Conservation (phyloP, 2,113 vertebrate species). For the Oreochromis spilurus region DNA sequence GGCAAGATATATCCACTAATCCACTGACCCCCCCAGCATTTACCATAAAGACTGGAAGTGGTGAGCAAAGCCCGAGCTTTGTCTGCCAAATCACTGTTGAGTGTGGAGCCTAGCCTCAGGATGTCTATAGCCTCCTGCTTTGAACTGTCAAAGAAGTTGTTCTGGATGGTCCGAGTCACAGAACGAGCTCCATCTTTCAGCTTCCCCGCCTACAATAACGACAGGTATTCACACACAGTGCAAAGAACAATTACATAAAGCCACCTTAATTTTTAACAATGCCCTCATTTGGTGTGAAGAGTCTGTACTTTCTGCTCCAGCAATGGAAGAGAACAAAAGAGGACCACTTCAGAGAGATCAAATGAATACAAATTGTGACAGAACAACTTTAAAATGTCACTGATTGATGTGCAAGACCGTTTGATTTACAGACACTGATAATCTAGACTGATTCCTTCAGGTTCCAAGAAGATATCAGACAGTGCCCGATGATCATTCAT, state of each 20-base stretch:
- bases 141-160: constrained; percentile 99
- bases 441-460: background rate
- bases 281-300: background rate
- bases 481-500: background rate
- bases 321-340: background rate
- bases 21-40: background rate
- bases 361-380: background rate
- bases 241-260: background rate
- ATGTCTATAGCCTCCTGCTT: constrained; percentile 99
- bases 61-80: constrained; percentile 97
- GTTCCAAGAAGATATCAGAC: background rate
- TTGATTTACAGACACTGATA: background rate
- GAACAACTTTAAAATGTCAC: background rate
- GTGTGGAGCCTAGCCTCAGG: constrained; percentile 92
- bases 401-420: background rate
- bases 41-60: constrained; percentile 95
- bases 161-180: constrained; percentile 98
- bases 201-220: constrained; percentile 84
- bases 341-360: background rate
- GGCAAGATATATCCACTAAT: background rate
- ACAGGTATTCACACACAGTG: background rate
- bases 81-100: constrained; percentile 97
- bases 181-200: constrained; percentile 98
- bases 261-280: background rate
- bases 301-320: background rate